Evolutionary conservation across 2,888 invertebrate species (phyloP).

Genomic region (Empis livida): DNA sequence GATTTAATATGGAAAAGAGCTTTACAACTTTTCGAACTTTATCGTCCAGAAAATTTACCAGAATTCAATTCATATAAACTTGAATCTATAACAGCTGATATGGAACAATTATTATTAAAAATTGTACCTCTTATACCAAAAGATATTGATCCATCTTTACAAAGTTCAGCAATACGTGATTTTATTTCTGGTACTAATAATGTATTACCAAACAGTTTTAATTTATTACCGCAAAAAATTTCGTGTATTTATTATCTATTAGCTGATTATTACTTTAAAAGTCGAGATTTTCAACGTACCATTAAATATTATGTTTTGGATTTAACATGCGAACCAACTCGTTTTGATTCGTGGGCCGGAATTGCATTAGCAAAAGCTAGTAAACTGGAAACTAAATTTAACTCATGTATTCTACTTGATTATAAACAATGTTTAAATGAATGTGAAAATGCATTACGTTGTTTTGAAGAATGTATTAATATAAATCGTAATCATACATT

Average conservation of each 20-base stretch:
- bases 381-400: slow-evolving; percentile 66
- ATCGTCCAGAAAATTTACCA: slow-evolving; percentile 64
- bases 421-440: slow-evolving; percentile 51
- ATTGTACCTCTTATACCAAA: slow-evolving; percentile 55
- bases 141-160: slow-evolving; percentile 51
- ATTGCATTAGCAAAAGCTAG: slow-evolving; percentile 69
- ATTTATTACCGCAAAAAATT: slow-evolving; percentile 44
- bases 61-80: slow-evolving; percentile 66
- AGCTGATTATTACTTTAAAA: slow-evolving; percentile 87
- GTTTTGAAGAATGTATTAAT: slow-evolving; percentile 68
- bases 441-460: slow-evolving; percentile 60
- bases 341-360: slow-evolving; percentile 89
- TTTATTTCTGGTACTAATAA: slow-evolving; percentile 52
- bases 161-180: slow-evolving; percentile 47
- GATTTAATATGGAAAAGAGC: slow-evolving; percentile 61
- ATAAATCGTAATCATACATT: slow-evolving; percentile 60
- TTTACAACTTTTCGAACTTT: slow-evolving; percentile 66
- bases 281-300: slow-evolving; percentile 59
- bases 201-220: slow-evolving; percentile 40
- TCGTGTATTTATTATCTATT: slow-evolving; percentile 77
- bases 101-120: slow-evolving; percentile 57
- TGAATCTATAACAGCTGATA: slow-evolving; percentile 69
- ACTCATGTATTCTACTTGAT: slow-evolving; percentile 52
- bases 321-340: slow-evolving; percentile 60
- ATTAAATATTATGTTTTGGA: slow-evolving; percentile 74